A percentile compares a stretch with the other conserved stretches of the same genome.
phyloP scores from a whole-genome alignment of 2,113 vertebrate species.

The Athene noctua region DNA sequence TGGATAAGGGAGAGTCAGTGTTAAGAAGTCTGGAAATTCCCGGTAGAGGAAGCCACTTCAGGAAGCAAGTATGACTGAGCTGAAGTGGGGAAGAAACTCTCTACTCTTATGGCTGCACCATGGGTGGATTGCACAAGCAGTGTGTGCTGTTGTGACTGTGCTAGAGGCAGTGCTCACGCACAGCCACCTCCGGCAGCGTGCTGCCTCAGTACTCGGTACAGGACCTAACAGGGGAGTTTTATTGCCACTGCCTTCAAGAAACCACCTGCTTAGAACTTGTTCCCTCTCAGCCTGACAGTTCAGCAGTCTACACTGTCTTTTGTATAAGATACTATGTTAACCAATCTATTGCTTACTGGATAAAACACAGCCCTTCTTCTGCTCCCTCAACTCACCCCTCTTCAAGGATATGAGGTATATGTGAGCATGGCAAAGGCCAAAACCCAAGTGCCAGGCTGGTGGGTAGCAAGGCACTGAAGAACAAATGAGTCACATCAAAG shows the following conservation, averaged over 20 bases:
- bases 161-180: not conserved
- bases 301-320: not conserved
- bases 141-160: not conserved
- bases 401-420: not conserved
- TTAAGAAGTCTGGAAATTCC: not conserved
- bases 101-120: not conserved
- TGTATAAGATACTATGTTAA: not conserved
- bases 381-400: not conserved
- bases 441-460: not conserved
- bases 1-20: not conserved
- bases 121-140: not conserved
- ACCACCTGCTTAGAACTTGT: not conserved
- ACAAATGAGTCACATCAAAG: not conserved
- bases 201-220: not conserved
- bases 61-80: not conserved
- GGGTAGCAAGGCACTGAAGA: not conserved
- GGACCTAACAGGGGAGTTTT: not conserved
- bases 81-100: not conserved
- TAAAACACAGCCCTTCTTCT: not conserved
- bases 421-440: not conserved
- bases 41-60: not conserved
- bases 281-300: not conserved
- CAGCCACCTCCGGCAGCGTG: not conserved
- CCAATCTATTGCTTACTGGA: not conserved
- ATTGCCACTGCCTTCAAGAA: not conserved